Base-by-base conservation (phyloP, 2,797 vertebrate species). In the Sebastes kiyomatsui region DNA sequence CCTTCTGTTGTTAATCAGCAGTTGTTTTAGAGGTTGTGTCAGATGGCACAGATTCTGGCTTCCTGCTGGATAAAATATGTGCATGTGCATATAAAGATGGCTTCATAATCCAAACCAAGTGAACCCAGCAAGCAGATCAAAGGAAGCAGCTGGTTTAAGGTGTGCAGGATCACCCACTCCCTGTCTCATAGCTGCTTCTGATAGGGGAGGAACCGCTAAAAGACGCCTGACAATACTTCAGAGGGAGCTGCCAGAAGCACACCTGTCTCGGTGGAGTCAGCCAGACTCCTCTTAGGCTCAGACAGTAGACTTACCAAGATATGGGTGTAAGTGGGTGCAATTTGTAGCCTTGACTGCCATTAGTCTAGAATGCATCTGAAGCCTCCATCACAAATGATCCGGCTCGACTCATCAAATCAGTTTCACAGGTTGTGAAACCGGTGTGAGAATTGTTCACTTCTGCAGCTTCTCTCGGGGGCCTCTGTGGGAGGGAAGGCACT, bases 1-100 rank as follows among this genome's bases (percentile, higher is more conserved):
- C 86, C 91, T 90, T 92, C 86, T 94, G 86, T 92, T 91, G 84
- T 91, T 89, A 90, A 90, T 92, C 89, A 93, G 90, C 87, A 82
- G 90, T 90, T 91, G 84, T 90, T 92, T 90, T 84, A 87, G 82
- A 87, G 87, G 84, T 92, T 75, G 79, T 90, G 86, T 94, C 88
- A 92, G 88, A 90, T 87, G 90, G 90, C 88, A 80, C 80, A 76
- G 79, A 85, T 88, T 83, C 84, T 87, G 87, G 78, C 83, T 81
- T 92, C 85, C 85, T 83, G 85, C 86, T 88, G 90, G 79, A 92
- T 85, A 86, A 89, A 90, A 91, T 88, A 86, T 88, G 85, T 67
- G 77, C 58, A 55, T 77, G 75, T 84, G 80, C 81, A 88, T 90
- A 85, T 90, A 79, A 92, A 92, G 83, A 90, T 84, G 82, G 77